Conservation (phyloP, 2,888 invertebrate species). For the Listrodromus nycthemerus region DNA sequence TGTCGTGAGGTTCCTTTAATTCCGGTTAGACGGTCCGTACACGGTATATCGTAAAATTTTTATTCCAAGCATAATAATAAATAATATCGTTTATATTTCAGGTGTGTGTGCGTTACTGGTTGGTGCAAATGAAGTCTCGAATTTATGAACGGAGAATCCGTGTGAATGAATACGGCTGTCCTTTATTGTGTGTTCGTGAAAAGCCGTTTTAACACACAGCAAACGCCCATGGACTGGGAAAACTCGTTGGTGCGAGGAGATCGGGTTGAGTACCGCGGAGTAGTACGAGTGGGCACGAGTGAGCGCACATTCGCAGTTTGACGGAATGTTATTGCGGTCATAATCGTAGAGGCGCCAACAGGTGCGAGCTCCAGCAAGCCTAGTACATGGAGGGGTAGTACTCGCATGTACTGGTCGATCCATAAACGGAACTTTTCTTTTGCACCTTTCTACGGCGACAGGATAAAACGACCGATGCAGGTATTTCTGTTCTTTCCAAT, state of each 20-base stretch:
- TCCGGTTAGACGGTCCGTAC: conserved; percentile 62
- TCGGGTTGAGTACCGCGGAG: conserved; percentile 70
- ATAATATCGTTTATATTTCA: conserved; percentile 14
- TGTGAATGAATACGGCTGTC: conserved; percentile 52
- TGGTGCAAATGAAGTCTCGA: conserved; percentile 43
- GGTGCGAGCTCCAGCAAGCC: conserved; percentile 82
- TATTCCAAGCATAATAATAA: conserved; percentile 22
- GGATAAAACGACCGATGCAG: neutral
- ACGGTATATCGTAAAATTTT: conserved; percentile 38
- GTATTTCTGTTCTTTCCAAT: too few species aligned
- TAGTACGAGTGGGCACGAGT: conserved; percentile 50
- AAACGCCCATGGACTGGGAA: conserved; percentile 55
- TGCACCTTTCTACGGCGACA: neutral
- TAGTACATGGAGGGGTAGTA: conserved; percentile 69
- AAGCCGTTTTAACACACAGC: conserved; percentile 60
- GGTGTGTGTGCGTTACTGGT: conserved; percentile 11
- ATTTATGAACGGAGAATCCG: conserved; percentile 59
- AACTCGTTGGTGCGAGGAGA: conserved; percentile 65
- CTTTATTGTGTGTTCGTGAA: conserved; percentile 50
- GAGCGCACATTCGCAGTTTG: conserved; percentile 78
- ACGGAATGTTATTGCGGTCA: conserved; percentile 84
- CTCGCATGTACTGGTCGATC: conserved; percentile 52
- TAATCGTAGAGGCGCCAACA: conserved; percentile 84
- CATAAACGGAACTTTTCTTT: conserved; percentile 42
- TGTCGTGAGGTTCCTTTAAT: conserved; percentile 77